Percentiles rank a stretch among this genome's conserved stretches.
Evolutionary conservation across 2,113 vertebrate species (phyloP).

Genomic region (Agelaius phoeniceus): DNA sequence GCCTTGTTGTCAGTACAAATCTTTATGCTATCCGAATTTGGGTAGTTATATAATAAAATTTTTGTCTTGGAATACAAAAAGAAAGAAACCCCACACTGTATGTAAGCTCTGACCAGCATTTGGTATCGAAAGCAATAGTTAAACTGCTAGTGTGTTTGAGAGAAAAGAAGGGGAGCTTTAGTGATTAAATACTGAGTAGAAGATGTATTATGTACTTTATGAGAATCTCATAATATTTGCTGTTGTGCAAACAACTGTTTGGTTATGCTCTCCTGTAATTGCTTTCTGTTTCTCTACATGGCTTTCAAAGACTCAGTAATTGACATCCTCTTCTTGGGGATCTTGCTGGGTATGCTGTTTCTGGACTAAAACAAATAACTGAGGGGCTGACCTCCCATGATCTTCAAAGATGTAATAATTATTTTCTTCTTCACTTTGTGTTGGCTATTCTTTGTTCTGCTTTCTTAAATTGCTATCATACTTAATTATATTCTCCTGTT

Average conservation of each 20-base stretch:
- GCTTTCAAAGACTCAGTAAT: neutral
- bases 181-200: neutral
- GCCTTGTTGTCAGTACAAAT: no score
- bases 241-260: neutral
- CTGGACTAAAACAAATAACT: neutral
- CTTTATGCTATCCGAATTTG: neutral
- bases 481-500: conserved; percentile 16
- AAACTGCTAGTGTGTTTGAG: neutral
- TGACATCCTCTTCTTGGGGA: neutral
- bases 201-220: neutral
- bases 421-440: neutral
- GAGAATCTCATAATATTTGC: neutral
- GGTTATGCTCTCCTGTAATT: neutral
- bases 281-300: neutral
- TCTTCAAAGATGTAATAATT: neutral
- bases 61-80: neutral
- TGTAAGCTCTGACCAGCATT: neutral
- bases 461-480: neutral
- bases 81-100: neutral
- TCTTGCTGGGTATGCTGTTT: neutral
- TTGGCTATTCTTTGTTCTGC: neutral
- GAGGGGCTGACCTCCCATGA: neutral
- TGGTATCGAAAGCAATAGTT: neutral
- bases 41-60: neutral
- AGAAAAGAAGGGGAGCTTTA: neutral